Base-by-base conservation (phyloP, 1,140 invertebrate genomes). In the Camponotus vicinus region DNA sequence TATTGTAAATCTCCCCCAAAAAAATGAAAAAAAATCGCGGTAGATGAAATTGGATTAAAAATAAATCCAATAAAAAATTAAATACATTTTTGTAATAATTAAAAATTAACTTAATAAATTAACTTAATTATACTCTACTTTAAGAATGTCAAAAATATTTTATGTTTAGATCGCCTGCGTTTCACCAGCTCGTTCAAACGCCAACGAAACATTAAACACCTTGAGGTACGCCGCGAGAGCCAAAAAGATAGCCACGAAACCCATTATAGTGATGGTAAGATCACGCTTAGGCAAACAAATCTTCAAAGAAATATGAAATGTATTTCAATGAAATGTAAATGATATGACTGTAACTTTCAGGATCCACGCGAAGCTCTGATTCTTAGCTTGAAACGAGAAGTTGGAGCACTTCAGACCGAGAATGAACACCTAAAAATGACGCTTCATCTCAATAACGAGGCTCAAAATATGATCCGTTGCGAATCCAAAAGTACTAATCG, bases 291-390 rank as follows among this genome's bases (percentile, higher is more conserved):
- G 18, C 40, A 64, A 78, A 64, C 9, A 1, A 5, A 49, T 66
- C 21, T 42, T 63, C 5, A 37, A 75, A 71, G 18, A 18, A 6
- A 71, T 45, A 70, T 11, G 4, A 18, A 52, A 52, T 52, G 0
- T 13, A 49, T 49, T 49, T 37, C 7, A 27, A 32, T 15, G 3
- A 37, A 34, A 69, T 69, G 3, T 42, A 4, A 32, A 59, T 37
- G 15, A 69, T 27, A 27, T 21, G 13, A 13, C 45, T 45, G 4
- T 52, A 52, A 52, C 21, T 21, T 42, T 55, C 87, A 98, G 98
- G 98, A 99, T 95, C 98, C 98, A 0, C 95, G 98, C 84, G 98
- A 99, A 93, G 98, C 98, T 18, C 94, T 99, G 1, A 99, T 99
- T 87, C 93, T 99, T 7, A 98, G 97, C 92, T 93, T 99, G 57